Evolutionary conservation across 1,140 invertebrate species (phyloP), one percentile per base, ranked within the genome.

Genomic region (Drosophila neocordata): DNA sequence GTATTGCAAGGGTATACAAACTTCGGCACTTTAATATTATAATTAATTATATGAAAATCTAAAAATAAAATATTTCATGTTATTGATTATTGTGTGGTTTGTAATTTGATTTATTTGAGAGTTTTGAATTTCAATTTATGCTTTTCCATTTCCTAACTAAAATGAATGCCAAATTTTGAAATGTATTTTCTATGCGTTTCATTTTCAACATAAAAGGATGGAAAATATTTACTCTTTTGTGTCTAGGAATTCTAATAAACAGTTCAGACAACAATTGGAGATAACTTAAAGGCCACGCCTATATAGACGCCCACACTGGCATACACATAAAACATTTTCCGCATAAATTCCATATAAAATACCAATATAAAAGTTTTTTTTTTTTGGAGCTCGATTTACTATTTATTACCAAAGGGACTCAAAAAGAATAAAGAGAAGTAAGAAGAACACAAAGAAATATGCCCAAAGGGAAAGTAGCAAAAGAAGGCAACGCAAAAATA

Each of bases 341-440:
- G 57, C 79, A 79, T 85, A 79, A 84, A 83, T 79, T 83, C 60
- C 72, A 69, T 73, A 73, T 79, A 73, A 85, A 85, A 84, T 77
- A 77, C 15, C 41, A 18, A 18, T 18, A n/a, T n/a, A n/a, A n/a
- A n/a, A n/a, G n/a, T n/a, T n/a, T n/a, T n/a, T n/a, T n/a, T n/a
- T n/a, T 9, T 18, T 41, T 18, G 41, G 41, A 8, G 68, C 77
- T 69, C 65, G 73, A 80, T 80, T 85, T 79, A 80, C 81, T 84
- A 84, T 83, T 85, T 83, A 83, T 84, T 69, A 48, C 41, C 15
- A 48, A 20, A 48, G 15, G 18, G 41, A 48, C 15, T 20, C 18
- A 18, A 35, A 4, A 31, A 35, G 34, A 12, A 35, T 0, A 12
- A 12, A 35, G 34, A 35, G 34, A 12, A 35, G 5, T 0, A 12